Percentiles rank a stretch among this genome's conserved stretches.
These are phyloP conservation scores for Eucera pruinosa DNA, from an alignment of 2,888 invertebrate genomes.

Conservation along the genomic window DNA sequence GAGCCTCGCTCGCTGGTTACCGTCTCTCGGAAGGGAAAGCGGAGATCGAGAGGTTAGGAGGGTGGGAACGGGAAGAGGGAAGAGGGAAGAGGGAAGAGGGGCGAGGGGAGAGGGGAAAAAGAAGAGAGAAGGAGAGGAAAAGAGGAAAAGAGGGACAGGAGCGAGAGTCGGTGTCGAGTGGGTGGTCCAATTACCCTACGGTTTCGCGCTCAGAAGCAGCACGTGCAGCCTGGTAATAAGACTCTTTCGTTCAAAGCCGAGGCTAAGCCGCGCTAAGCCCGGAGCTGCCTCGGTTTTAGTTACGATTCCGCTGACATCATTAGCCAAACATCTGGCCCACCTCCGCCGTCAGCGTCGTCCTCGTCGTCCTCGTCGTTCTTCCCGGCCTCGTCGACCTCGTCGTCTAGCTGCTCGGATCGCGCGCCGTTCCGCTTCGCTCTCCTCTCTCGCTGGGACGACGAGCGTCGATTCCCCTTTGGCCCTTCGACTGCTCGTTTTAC, in stretches of 20 bases:
- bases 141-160: conserved; percentile 49
- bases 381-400: no score
- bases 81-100: conserved; percentile 50
- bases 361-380: conserved; percentile 56
- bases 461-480: conserved; percentile 5
- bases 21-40: conserved; percentile 15
- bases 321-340: conserved; percentile 83
- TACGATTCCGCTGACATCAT: conserved; percentile 84
- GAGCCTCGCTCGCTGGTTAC: conserved; percentile 41
- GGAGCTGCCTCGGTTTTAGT: conserved; percentile 79
- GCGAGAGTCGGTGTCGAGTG: conserved; percentile 73
- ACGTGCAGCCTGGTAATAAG: conserved; percentile 83
- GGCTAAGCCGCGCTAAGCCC: conserved; percentile 72
- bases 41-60: conserved; percentile 50
- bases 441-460: no score
- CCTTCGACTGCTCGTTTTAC: conserved; percentile 56
- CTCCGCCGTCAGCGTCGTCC: conserved; percentile 65
- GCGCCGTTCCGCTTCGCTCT: conserved; percentile 23
- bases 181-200: conserved; percentile 84
- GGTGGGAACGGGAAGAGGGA: neutral
- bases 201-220: conserved; percentile 81
- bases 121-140: conserved; percentile 27
- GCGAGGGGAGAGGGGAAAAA: neutral
- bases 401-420: conserved; percentile 44
- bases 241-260: conserved; percentile 78